Evolutionary conservation across 2,888 invertebrate genomes (phyloP).

Genomic region (Acleris cristana): DNA sequence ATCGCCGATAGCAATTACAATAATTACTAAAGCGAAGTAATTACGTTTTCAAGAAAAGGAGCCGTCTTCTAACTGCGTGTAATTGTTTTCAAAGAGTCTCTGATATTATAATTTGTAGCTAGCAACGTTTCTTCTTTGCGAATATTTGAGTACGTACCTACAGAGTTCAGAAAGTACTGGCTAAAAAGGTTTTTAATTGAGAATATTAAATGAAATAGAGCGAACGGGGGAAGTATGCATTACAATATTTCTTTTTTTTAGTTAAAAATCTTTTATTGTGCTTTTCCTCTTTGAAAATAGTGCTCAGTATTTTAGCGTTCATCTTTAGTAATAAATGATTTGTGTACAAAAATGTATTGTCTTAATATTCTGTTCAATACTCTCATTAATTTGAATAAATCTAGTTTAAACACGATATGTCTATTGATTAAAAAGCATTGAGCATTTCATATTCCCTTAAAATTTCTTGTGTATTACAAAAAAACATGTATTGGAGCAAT

Average conservation of each 20-base stretch:
- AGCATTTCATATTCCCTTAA: too few species aligned
- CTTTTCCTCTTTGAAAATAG: too few species aligned
- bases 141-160: conserved; percentile 40
- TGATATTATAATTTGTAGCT: conserved; percentile 63
- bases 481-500: too few species aligned
- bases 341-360: too few species aligned
- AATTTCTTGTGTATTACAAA: neutral
- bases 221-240: neutral
- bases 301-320: too few species aligned
- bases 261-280: too few species aligned
- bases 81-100: conserved; percentile 76
- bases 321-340: too few species aligned
- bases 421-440: too few species aligned
- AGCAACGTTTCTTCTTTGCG: conserved; percentile 49
- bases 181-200: conserved; percentile 29
- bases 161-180: conserved; percentile 20
- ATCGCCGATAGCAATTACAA: conserved; percentile 76
- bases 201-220: conserved; percentile 17
- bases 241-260: neutral
- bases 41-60: conserved; percentile 71
- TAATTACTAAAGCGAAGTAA: conserved; percentile 76
- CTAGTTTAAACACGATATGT: too few species aligned
- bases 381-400: too few species aligned
- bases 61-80: conserved; percentile 64
- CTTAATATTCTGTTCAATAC: too few species aligned